A percentile compares a stretch with the other conserved stretches of the same genome.
Evolutionary conservation across 2,797 vertebrate genomes (phyloP).

Genomic region (Esox masquinongy): DNA sequence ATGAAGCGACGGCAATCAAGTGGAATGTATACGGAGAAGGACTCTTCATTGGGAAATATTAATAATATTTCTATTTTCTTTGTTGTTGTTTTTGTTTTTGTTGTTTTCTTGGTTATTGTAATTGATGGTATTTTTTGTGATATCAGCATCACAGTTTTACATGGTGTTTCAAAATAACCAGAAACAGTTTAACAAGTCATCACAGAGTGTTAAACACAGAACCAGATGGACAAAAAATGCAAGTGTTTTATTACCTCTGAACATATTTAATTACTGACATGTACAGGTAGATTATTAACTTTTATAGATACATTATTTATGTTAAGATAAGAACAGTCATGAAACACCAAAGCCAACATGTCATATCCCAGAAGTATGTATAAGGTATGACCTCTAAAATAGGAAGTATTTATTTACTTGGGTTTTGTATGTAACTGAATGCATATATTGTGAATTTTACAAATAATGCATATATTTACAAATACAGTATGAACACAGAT

Average conservation of each 20-base stretch:
- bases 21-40: constrained; percentile 30
- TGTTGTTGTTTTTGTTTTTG: constrained; percentile 26
- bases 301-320: constrained; percentile 81
- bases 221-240: constrained; percentile 50
- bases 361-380: constrained; percentile 31
- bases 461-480: neutral
- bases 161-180: constrained; percentile 14
- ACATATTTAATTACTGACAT: constrained; percentile 55
- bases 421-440: neutral
- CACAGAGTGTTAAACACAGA: constrained; percentile 26
- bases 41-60: constrained; percentile 26
- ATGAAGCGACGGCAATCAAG: constrained; percentile 42
- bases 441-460: neutral
- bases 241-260: constrained; percentile 60
- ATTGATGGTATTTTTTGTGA: constrained; percentile 10
- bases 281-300: constrained; percentile 71
- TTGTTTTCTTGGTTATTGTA: constrained; percentile 21
- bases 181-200: constrained; percentile 25
- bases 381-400: constrained; percentile 27
- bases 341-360: constrained; percentile 50
- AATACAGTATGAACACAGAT: neutral
- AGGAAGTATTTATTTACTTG: constrained; percentile 2
- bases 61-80: constrained; percentile 25
- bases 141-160: constrained; percentile 11
- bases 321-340: constrained; percentile 75